Conservation (phyloP, 2,113 vertebrate species). For the Acrocephalus arundinaceus region DNA sequence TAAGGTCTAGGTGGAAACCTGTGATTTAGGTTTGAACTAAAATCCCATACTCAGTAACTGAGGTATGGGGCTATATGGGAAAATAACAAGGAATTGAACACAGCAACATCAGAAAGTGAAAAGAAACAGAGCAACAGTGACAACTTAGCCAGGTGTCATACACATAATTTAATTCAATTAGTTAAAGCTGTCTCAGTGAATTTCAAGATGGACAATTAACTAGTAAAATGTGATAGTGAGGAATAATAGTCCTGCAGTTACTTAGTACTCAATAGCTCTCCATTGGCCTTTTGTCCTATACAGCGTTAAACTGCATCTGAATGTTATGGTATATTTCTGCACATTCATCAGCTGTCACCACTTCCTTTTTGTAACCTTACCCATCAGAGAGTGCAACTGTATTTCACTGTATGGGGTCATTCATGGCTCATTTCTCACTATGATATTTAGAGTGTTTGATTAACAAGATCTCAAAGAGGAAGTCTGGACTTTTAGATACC, state of each 20-base stretch:
- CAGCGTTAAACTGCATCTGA: neutral
- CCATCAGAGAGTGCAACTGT: neutral
- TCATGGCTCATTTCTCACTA: neutral
- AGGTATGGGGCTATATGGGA: rapidly evolving
- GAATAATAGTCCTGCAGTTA: neutral
- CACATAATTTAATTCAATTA: neutral
- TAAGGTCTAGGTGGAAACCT: neutral
- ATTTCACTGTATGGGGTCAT: neutral
- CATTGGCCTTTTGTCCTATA: neutral
- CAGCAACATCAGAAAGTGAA: neutral
- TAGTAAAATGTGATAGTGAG: neutral
- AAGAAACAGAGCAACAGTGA: neutral
- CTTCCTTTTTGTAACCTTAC: neutral
- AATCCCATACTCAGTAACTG: neutral
- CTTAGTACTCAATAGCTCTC: neutral
- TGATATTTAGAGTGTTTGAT: neutral
- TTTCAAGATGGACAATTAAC: neutral
- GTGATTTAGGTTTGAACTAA: neutral
- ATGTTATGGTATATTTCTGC: neutral
- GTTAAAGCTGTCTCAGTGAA: neutral
- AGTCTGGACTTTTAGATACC: neutral
- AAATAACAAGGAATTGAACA: neutral
- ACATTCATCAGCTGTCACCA: neutral
- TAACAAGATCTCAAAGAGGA: neutral
- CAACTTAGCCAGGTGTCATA: neutral